Evolutionary conservation across 2,888 invertebrate genomes (phyloP).

Genomic region (Cotesia congregata): DNA sequence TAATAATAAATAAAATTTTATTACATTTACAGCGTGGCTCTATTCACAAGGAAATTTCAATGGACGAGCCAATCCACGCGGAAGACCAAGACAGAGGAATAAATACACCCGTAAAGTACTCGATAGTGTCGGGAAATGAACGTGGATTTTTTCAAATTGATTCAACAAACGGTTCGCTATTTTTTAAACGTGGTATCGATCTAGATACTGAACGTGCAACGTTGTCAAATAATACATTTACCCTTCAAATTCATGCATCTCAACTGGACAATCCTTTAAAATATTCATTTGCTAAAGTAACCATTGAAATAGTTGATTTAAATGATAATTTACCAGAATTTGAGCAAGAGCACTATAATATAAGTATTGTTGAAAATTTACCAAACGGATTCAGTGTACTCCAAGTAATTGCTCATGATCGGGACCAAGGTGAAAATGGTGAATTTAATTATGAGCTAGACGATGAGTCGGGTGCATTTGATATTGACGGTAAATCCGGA

Average conservation of each 20-base stretch:
- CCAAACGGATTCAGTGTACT: slow-evolving; percentile 84
- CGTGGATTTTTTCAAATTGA: slow-evolving; percentile 82
- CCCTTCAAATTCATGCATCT: slow-evolving; percentile 83
- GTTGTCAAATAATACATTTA: slow-evolving; percentile 84
- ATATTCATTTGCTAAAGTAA: slow-evolving; percentile 80
- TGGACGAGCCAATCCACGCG: slow-evolving; percentile 82
- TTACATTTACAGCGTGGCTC: slow-evolving; percentile 75
- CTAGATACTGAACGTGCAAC: slow-evolving; percentile 78
- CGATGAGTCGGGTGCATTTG: slow-evolving; percentile 83
- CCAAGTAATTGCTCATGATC: slow-evolving; percentile 82
- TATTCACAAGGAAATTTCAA: slow-evolving; percentile 80
- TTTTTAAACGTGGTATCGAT: slow-evolving; percentile 85
- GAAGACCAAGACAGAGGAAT: slow-evolving; percentile 85
- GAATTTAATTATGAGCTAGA: slow-evolving; percentile 85
- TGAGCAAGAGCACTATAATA: slow-evolving; percentile 90
- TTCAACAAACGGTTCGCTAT: slow-evolving; percentile 81
- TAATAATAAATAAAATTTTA: slow-evolving; percentile 2
- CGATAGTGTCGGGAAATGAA: slow-evolving; percentile 86
- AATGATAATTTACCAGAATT: slow-evolving; percentile 91
- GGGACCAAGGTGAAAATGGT: slow-evolving; percentile 88
- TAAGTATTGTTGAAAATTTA: slow-evolving; percentile 91
- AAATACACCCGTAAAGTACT: slow-evolving; percentile 81
- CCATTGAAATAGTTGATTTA: slow-evolving; percentile 81
- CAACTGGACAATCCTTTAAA: slow-evolving; percentile 85
- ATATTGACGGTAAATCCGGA: slow-evolving; percentile 83